Evolutionary conservation across 2,888 invertebrate species (phyloP), one percentile per base, ranked within the genome.

Genomic region (Orthosia gothica): DNA sequence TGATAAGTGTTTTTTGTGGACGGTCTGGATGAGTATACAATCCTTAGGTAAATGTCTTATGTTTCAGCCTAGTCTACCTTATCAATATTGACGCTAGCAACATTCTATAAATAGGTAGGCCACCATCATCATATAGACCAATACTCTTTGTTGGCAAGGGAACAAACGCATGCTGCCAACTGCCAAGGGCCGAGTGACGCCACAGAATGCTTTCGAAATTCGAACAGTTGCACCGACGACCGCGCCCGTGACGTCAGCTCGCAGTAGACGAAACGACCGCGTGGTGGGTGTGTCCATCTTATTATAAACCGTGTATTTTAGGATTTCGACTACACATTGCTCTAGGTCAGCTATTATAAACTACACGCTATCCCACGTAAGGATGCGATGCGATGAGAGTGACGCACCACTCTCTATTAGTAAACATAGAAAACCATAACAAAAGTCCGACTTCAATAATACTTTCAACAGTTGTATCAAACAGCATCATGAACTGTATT

Each of bases 261-360:
- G 74, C 88, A 89, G 76, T 88, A 92, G 90, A 91, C 91, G 87
- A 82, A 89, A 85, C 79, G 65, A 66, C 82, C 84, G 63, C 88
- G 79, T 88, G 81, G 93, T 91, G 92, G 93, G 94, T 92, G 94
- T 93, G 93, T 91, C 92, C 83, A 67, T 88, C 91, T 93, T 94
- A 93, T 92, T 93, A 91, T 94, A 93, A 93, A 84, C 84, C 78
- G 74, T 70, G 84, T 88, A 89, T 89, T 89, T 90, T 91, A 82
- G 87, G 87, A 88, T 86, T 87, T 84, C 76, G 79, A 80, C 78
- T 82, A 83, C 86, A 84, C 84, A 83, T 86, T 87, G 73, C 85
- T 89, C 90, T 92, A 91, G 93, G 92, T 93, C 92, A 91, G 89
- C 87, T 87, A 87, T 88, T 83, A 87, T 84, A 85, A 81, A 83